These are phyloP conservation scores for Tenualosa thibaudeaui DNA, from an alignment of 2,797 vertebrate genomes.

Conservation along the genomic window DNA sequence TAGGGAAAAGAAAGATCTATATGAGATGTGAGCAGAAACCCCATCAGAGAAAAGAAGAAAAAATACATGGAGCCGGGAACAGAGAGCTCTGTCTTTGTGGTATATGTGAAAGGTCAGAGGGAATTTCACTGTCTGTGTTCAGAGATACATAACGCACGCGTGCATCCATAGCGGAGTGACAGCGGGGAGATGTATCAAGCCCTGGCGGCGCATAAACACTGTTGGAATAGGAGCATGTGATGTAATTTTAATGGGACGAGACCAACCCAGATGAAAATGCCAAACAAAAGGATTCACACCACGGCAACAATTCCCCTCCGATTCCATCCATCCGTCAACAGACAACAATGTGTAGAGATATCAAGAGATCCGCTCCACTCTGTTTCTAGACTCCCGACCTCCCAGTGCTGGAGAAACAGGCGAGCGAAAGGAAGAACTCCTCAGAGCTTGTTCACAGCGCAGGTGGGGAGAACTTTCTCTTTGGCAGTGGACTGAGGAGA, in stretches of 20 bases:
- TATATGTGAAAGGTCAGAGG: slow-evolving; percentile 9
- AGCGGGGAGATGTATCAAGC: background rate
- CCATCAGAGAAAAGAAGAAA: background rate
- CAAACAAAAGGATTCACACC: slow-evolving; percentile 2
- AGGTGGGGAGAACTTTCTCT: slow-evolving; percentile 16
- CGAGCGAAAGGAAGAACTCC: background rate
- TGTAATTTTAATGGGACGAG: slow-evolving; percentile 26
- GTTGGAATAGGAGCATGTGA: background rate
- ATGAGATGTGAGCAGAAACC: background rate
- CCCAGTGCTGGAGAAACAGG: background rate
- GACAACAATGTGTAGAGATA: background rate
- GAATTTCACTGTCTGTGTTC: background rate
- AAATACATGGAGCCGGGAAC: background rate
- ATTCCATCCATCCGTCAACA: background rate
- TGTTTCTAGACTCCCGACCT: background rate
- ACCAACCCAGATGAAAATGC: slow-evolving; percentile 15
- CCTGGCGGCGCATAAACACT: background rate
- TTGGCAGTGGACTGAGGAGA: background rate
- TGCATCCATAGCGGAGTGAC: background rate
- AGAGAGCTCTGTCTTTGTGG: background rate
- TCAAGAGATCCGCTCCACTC: background rate
- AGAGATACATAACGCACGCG: background rate
- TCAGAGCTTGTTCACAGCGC: background rate
- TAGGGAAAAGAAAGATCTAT: slow-evolving; percentile 32
- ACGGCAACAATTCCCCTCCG: background rate